Base-by-base conservation (phyloP, 1,140 invertebrate species). In the Pentalonia nigronervosa region DNA sequence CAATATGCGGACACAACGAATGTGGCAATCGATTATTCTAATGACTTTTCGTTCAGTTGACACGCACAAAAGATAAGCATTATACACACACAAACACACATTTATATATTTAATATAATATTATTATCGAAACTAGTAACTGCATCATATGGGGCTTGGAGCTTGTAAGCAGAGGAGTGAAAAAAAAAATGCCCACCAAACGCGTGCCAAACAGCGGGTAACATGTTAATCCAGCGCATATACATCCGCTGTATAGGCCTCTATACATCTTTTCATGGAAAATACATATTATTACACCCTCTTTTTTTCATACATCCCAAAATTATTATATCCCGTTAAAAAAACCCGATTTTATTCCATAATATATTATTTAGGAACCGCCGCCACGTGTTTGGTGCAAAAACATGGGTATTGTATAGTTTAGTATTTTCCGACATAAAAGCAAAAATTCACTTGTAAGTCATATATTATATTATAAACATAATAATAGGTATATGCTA, bases 161-260 rank as follows among this genome's bases (percentile, higher is more conserved):
- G 47, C 60, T 91, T 50, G 91, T 50, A 84, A 86, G 91, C 81
- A 47, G 84, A 92, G 34, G 34, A 83, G 47, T 47, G 25, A 48
- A 91, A 36, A 83, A 81, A 91, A 86, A 93, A 86, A 34, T 93
- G 91, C 81, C 81, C 36, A 84, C 91, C 91, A 53, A 86, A 93
- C 91, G 91, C 91, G 91, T 93, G 91, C 91, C 91, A 93, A 93
- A 93, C 91, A 93, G 91, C 91, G 91, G 91, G 91, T 93, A 93
- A 93, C 81, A 50, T 93, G 91, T 93, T 93, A 93, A 93, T 93
- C 91, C 91, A 17, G 47, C 11, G 81, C 67, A 34, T 50, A 50
- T 81, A 93, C 91, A 93, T 93, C 60, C 76, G 91, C 48, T 41
- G 23, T 53, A 47, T 50, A 21, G 81, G 81, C 45, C 81, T 81